Evolutionary conservation across 2,888 invertebrate species (phyloP), one percentile per base, ranked within the genome.

Genomic region (Aphidoletes aphidimyza): DNA sequence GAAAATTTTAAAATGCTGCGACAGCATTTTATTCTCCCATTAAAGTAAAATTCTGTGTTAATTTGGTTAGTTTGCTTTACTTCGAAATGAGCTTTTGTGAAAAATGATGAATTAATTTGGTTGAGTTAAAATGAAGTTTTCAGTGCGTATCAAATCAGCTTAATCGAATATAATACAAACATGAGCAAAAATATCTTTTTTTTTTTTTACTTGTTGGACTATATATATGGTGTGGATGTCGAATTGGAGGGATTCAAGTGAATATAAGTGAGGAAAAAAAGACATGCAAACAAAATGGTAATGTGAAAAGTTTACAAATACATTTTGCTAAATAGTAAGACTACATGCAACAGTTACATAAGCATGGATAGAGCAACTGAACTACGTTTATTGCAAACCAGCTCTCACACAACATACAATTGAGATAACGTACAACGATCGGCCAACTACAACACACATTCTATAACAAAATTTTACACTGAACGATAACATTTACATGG

Each of bases 61-160:
- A 54, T 22, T 22, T 22, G n/a, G n/a, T n/a, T 47, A 17, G 9
- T 3, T 1, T 11, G 47, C 19, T 47, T 8, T 19, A 17, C n/a
- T n/a, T n/a, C n/a, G n/a, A n/a, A n/a, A n/a, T n/a, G n/a, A n/a
- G n/a, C n/a, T 47, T 54, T 69, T 6, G 30, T 69, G 69, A 69
- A 69, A 69, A 69, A 14, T 69, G 17, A 69, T 69, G 69, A 69
- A 69, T 69, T 69, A 14, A 69, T 69, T 69, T 30, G 30, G n/a
- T 19, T 69, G 69, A n/a, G 17, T 19, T 69, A 17, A 30, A 69
- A 30, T 47, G 17, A 47, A 47, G 17, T 47, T 1, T 69, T 30
- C 11, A 69, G 30, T 69, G 69, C n/a, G 54, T n/a, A 30, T 30
- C 34, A 30, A 30, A 30, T 69, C 69, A 69, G 69, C 11, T 30